These are phyloP conservation scores for Halocaridina rubra DNA, from an alignment of 2,888 invertebrate species.

Conservation along the genomic window DNA sequence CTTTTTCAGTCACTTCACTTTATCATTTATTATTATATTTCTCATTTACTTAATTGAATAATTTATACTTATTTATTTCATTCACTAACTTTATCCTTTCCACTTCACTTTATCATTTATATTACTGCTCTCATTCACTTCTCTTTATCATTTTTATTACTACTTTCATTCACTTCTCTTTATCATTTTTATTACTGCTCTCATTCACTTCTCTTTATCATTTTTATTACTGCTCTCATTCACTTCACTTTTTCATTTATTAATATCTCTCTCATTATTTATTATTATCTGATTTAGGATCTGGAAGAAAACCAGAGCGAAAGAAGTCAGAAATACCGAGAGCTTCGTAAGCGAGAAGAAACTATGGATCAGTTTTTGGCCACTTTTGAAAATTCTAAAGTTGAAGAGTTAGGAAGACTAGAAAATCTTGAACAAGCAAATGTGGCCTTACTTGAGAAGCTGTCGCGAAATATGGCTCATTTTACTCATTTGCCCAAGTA, in stretches of 20 bases:
- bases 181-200: too few species aligned
- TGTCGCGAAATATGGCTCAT: constrained; percentile 73
- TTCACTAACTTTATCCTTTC: too few species aligned
- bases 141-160: too few species aligned
- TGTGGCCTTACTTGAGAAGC: constrained; percentile 76
- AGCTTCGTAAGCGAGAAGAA: constrained; percentile 82
- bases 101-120: too few species aligned
- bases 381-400: constrained; percentile 67
- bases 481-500: constrained; percentile 66
- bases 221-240: too few species aligned
- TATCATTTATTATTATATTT: too few species aligned
- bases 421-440: constrained; percentile 75
- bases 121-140: too few species aligned
- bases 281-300: constrained; percentile 69
- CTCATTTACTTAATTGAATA: too few species aligned
- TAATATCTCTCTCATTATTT: background rate
- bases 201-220: too few species aligned
- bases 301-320: constrained; percentile 78
- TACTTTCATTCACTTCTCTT: too few species aligned
- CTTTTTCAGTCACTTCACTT: too few species aligned
- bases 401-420: constrained; percentile 76
- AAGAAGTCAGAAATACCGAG: constrained; percentile 82
- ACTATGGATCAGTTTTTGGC: constrained; percentile 79
- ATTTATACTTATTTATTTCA: too few species aligned
- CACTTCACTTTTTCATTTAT: background rate